Percentiles rank a stretch among this genome's conserved stretches.
Evolutionary conservation across 2,888 invertebrate genomes (phyloP).

Genomic region (Myopa tessellatipennis): DNA sequence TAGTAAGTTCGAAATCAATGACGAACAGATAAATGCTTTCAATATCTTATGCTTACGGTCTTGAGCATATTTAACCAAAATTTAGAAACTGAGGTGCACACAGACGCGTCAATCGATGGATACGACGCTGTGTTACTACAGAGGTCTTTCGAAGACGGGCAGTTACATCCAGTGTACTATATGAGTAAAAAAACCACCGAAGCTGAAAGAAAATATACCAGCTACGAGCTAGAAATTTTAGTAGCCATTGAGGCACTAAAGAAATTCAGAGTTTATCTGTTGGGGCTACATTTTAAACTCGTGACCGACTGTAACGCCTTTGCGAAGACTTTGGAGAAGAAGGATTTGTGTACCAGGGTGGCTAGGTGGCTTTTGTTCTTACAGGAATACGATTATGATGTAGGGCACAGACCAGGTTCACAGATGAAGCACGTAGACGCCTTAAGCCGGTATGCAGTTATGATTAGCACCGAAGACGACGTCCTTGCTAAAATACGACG

Average conservation of each 20-base stretch:
- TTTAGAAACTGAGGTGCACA: constrained; percentile 41
- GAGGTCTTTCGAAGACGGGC: constrained; percentile 37
- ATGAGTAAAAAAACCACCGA: constrained; percentile 44
- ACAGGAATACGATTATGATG: constrained; percentile 37
- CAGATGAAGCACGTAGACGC: constrained; percentile 42
- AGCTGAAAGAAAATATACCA: constrained; percentile 32
- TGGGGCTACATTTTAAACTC: constrained; percentile 46
- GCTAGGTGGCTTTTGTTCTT: constrained; percentile 39
- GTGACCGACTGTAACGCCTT: constrained; percentile 48
- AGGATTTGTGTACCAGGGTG: constrained; percentile 44
- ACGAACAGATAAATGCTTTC: no score
- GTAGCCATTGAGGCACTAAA: constrained; percentile 11
- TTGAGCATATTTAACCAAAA: constrained; percentile 45
- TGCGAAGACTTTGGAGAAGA: constrained; percentile 45
- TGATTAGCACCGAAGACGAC: constrained; percentile 33
- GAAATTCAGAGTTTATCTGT: constrained; percentile 51
- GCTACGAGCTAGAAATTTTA: constrained; percentile 34
- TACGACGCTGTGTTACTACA: constrained; percentile 44
- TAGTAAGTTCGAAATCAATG: no score
- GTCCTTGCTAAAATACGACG: constrained; percentile 13
- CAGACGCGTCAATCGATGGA: constrained; percentile 45
- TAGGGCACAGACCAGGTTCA: constrained; percentile 47
- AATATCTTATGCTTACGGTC: constrained; percentile 47
- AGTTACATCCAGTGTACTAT: constrained; percentile 45
- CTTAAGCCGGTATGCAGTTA: constrained; percentile 45